Evolutionary conservation across 2,797 vertebrate genomes (phyloP).

Genomic region (Gallinago solitaria): DNA sequence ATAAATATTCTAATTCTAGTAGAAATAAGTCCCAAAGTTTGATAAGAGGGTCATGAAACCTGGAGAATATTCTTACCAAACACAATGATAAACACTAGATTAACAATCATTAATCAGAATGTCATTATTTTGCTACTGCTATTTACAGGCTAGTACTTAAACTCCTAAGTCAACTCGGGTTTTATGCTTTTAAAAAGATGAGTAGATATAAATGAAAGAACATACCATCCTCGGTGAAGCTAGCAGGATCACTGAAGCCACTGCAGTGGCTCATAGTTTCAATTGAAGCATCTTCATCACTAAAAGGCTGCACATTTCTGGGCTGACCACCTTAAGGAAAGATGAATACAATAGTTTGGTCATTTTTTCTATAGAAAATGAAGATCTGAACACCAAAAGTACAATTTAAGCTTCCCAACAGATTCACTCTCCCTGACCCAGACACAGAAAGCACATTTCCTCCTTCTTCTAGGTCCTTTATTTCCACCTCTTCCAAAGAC

Average conservation of each 20-base stretch:
- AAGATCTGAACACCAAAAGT: not conserved
- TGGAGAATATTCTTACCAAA: not conserved
- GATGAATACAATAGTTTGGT: not conserved
- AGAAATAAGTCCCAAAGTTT: not conserved
- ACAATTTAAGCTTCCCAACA: not conserved
- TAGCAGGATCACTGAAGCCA: constrained; percentile 92
- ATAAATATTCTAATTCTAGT: not conserved
- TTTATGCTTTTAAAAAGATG: not conserved
- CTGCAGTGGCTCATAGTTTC: constrained; percentile 99
- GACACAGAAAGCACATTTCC: not conserved
- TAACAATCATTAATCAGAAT: not conserved
- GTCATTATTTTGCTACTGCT: not conserved
- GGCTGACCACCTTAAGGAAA: constrained; percentile 85
- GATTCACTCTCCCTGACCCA: not conserved
- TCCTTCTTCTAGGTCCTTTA: not conserved
- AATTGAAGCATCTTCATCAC: constrained; percentile 95
- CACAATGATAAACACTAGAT: accelerated
- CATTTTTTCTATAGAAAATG: not conserved
- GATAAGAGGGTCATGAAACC: not conserved
- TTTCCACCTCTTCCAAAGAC: not conserved
- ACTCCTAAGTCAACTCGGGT: not conserved
- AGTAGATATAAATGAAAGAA: not conserved
- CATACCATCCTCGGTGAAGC: constrained; percentile 91
- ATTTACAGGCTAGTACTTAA: not conserved
- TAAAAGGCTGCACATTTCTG: constrained; percentile 92